Evolutionary conservation across 53 echinoderm and acorn worm genomes (phyloP).

Genomic region (Holothuria leucospilota): DNA sequence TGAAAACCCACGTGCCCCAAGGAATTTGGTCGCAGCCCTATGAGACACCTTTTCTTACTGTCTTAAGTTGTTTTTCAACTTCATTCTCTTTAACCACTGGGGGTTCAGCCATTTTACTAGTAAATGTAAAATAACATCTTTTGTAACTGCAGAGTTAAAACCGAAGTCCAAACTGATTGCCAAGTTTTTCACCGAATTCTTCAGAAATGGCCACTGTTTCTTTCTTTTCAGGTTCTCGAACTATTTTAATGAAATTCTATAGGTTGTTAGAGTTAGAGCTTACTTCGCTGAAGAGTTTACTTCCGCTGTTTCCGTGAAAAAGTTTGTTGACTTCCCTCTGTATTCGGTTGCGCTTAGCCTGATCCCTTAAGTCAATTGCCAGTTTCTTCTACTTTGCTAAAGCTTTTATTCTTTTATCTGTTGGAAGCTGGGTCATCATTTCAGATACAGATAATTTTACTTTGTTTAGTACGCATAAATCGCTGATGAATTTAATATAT

Average conservation of each 20-base stretch:
- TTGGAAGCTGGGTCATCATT: neutral
- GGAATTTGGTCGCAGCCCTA: neutral
- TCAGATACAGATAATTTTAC: neutral
- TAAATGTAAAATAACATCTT: neutral
- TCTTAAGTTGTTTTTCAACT: neutral
- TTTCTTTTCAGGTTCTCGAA: neutral
- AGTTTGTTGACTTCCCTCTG: neutral
- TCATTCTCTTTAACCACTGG: neutral
- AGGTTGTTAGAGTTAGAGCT: too few relatives aligned
- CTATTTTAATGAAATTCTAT: neutral
- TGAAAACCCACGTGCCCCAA: neutral
- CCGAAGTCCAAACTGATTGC: neutral
- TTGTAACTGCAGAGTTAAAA: conserved; percentile 3
- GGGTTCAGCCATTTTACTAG: neutral
- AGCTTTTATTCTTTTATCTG: neutral
- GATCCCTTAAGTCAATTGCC: neutral
- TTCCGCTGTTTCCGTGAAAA: too few relatives aligned
- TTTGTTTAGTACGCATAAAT: neutral
- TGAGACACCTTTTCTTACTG: neutral
- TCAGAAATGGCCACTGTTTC: neutral
- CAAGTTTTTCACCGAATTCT: neutral
- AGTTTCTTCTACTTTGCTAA: neutral
- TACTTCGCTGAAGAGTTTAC: too few relatives aligned
- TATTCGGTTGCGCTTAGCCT: conserved; percentile 6
- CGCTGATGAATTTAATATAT: neutral